Evolutionary conservation across 2,113 vertebrate species (phyloP).

Genomic region (Grus americana): DNA sequence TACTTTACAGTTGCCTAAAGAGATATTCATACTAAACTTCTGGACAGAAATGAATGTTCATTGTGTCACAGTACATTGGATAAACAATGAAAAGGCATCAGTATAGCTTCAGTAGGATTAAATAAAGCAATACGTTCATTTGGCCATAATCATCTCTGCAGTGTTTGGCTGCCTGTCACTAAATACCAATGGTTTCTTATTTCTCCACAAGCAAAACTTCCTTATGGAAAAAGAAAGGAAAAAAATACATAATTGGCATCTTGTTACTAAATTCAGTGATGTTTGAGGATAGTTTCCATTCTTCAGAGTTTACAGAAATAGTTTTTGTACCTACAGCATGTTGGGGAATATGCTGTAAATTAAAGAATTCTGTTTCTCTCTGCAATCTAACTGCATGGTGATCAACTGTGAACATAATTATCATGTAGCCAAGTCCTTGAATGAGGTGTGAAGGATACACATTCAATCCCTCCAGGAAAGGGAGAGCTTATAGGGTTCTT

Average conservation of each 20-base stretch:
- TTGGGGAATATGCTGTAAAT: neutral
- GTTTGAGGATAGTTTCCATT: slow-evolving; percentile 39
- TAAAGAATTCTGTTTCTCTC: neutral
- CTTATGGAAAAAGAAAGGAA: neutral
- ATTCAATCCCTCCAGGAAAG: neutral
- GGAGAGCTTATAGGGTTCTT: neutral
- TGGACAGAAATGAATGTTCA: neutral
- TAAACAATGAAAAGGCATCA: neutral
- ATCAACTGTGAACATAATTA: neutral
- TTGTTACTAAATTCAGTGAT: slow-evolving; percentile 5
- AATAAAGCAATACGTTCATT: neutral
- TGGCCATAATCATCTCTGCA: neutral
- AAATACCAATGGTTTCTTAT: slow-evolving; percentile 41
- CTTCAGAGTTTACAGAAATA: slow-evolving; percentile 14
- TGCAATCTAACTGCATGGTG: neutral
- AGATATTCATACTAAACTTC: neutral
- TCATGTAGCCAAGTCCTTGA: neutral
- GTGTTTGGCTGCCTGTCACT: slow-evolving; percentile 43
- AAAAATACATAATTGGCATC: slow-evolving; percentile 7
- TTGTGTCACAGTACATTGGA: neutral
- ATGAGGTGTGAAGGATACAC: neutral
- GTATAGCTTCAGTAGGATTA: slow-evolving; percentile 21
- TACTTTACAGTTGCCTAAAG: neutral
- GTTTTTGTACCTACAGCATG: neutral
- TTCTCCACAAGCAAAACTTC: slow-evolving; percentile 35